Evolutionary conservation across 2,888 invertebrate genomes (phyloP), one percentile per base, ranked within the genome.

Genomic region (Clusia tigrina): DNA sequence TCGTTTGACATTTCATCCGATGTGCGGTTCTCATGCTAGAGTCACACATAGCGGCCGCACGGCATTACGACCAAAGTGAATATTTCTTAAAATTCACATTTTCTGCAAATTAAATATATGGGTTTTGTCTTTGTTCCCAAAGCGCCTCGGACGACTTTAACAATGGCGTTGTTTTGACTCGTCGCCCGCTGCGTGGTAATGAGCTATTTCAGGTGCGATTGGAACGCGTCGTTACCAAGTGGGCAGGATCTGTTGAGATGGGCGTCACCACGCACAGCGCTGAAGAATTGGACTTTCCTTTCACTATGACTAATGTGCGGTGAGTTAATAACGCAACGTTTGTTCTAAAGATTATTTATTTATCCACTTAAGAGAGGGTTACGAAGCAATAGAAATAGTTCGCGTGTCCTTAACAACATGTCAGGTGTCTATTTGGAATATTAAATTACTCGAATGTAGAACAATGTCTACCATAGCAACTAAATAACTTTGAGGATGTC

Each of bases 161-260:
- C 83, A 95, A 96, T 82, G 96, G 95, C 23, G 94, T 96, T 25
- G 95, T 96, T 57, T 87, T 96, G 76, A 96, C 96, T 1, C 90
- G 91, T 69, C 87, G 97, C 53, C 92, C 93, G 0, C 83, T 97
- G 64, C 90, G 90, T 75, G 89, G 92, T 12, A 94, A 94, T 76
- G 97, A 97, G 85, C 84, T 96, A 76, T 97, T 97, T 84, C 96
- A 96, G 87, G 94, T 97, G 60, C 87, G 93, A 58, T 86, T 97
- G 61, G 96, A 96, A 79, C 89, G 93, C 76, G 92, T 96, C 75
- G 93, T 96, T 23, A 92, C 93, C 23, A 94, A 96, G 83, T 96
- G 96, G 96, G 95, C 95, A 32, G 96, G 96, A 38, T 95, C 95
- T 48, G 93, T 97, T 70, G 96, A 96, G 86, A 92, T 94, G 83